A percentile compares a stretch with the other conserved stretches of the same genome.
Evolutionary conservation across 2,113 vertebrate genomes (phyloP).

Genomic region (Forbesichthys papilliferus): DNA sequence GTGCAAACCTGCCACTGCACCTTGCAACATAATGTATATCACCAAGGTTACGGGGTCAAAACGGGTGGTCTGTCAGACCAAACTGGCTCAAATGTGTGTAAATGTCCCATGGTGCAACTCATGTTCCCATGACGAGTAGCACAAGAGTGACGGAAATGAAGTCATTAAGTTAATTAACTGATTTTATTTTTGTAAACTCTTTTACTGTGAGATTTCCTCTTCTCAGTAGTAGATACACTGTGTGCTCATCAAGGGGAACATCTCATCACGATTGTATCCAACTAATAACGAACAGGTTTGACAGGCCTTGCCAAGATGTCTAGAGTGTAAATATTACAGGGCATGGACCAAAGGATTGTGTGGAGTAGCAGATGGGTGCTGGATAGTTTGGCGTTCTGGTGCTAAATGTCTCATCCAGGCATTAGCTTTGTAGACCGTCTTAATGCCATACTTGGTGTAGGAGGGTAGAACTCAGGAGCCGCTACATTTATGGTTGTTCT

Average conservation of each 20-base stretch:
- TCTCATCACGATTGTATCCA: no score
- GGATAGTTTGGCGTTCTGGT: conserved; percentile 45
- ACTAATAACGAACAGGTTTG: no score
- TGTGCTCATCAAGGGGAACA: no score
- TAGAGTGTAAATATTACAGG: no score
- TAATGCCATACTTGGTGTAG: conserved; percentile 13
- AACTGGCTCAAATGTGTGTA: conserved; percentile 16
- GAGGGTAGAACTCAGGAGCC: no score
- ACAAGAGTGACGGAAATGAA: neutral
- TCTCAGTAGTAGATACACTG: no score
- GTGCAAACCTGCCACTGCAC: neutral
- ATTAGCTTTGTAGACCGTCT: conserved; percentile 32
- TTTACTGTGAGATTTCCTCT: no score
- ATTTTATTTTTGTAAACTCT: no score
- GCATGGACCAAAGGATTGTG: no score
- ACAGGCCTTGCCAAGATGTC: no score
- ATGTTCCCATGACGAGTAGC: conserved; percentile 10
- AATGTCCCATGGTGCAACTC: conserved; percentile 49
- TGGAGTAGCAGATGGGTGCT: conserved; percentile 10
- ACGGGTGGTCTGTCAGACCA: neutral
- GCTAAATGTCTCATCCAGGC: conserved; percentile 64
- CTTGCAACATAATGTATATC: neutral
- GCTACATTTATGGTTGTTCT: no score
- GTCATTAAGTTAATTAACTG: no score
- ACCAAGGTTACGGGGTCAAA: conserved; percentile 3